Evolutionary conservation across 2,797 vertebrate genomes (phyloP).

Genomic region (Corythornis leucogaster): DNA sequence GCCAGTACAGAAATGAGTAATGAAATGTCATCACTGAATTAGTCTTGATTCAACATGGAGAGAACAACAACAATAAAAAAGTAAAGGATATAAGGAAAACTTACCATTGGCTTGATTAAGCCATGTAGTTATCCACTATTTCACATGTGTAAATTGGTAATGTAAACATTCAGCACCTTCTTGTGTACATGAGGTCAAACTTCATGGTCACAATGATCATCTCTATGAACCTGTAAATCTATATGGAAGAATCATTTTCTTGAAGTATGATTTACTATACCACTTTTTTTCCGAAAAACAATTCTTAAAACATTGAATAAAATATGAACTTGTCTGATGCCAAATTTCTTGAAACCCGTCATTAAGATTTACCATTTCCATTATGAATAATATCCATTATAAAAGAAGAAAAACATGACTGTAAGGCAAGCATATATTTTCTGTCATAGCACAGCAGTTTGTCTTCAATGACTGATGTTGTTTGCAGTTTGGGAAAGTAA

Average conservation of each 20-base stretch:
- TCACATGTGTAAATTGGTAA: background rate
- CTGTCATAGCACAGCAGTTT: conserved; percentile 71
- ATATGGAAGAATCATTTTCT: background rate
- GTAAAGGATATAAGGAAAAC: rapidly evolving
- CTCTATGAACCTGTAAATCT: background rate
- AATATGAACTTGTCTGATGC: conserved; percentile 52
- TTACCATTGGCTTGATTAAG: background rate
- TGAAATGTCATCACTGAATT: background rate
- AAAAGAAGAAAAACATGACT: conserved; percentile 72
- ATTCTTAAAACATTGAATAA: conserved; percentile 42
- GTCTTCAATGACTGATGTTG: conserved; percentile 72
- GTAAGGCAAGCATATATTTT: conserved; percentile 74
- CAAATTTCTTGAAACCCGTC: conserved; percentile 63
- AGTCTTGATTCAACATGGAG: background rate
- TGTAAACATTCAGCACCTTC: background rate
- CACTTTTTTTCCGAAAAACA: background rate
- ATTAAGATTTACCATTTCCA: conserved; percentile 74
- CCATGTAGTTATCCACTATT: background rate
- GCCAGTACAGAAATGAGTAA: background rate
- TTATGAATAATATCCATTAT: conserved; percentile 72
- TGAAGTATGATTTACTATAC: background rate
- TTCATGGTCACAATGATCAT: background rate
- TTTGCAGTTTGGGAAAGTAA: conserved; percentile 67
- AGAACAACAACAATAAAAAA: too few species aligned
- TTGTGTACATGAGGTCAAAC: background rate